Base-by-base conservation (phyloP, 2,113 vertebrate genomes). In the Halichoeres trimaculatus region DNA sequence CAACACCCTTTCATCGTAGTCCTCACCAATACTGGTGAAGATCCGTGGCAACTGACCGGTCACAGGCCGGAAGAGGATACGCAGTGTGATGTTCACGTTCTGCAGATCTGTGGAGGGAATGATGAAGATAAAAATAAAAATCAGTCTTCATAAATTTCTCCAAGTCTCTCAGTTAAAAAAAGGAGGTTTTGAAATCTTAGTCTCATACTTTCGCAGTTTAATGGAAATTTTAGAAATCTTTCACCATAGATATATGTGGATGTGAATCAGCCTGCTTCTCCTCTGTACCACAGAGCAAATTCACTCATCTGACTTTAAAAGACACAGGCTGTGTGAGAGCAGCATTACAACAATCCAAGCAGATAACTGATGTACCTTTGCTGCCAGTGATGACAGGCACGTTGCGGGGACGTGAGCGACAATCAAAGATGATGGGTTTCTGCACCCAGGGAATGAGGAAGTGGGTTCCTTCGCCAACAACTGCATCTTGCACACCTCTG, bases 401-500 rank as follows among this genome's bases (percentile, higher is more conserved):
- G 1, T 99, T 99, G 10, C 97, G 97, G 48, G 97, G 98, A 17
- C 96, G 96, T 20, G 98, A 98, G 63, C 98, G 96, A 70, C 98
- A 99, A 73, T 99, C 98, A 4, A 98, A 99, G 78, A 99, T 89
- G 63, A 99, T 96, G 1, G 98, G 97, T 40, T 96, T 98, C 92
- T 99, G 98, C 8, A 99, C 96, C 98, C 97, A 99, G 7, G 98
- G 98, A 83, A 99, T 97, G 45, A 99, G 93, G 71, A 99, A 99
- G 71, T 99, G 97, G 16, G 98, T 99, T 0, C 98, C 97, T 82
- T 99, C 97, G 1, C 96, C 97, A 2, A 94, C 94, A 55, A 98
- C 97, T 0, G 17, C 10, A 0, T 98, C 97, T 80, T 98, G 96
- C 1, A 99, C 96, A 0, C 98, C 98, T 0, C 94, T 90, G 85